These are phyloP conservation scores for Macaria liturata DNA, from an alignment of 2,888 invertebrate species.

Conservation along the genomic window DNA sequence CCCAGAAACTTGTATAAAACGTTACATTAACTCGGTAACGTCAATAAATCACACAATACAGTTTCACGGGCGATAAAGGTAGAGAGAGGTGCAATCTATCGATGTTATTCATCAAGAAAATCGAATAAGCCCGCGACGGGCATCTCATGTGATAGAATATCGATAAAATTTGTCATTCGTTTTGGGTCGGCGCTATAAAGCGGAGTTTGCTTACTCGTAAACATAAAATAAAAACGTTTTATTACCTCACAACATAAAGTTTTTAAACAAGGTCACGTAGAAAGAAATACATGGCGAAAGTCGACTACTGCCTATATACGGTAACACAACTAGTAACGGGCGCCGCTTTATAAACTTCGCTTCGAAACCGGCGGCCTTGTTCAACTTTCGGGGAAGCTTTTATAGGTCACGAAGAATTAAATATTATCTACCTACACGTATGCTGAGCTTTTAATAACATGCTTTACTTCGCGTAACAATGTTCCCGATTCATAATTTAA, in stretches of 20 bases:
- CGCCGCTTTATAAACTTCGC: slow-evolving; percentile 60
- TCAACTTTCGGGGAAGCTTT: slow-evolving; percentile 58
- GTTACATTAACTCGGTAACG: slow-evolving; percentile 32
- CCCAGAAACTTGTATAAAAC: slow-evolving; percentile 31
- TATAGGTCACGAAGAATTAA: slow-evolving; percentile 58
- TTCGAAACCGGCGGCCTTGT: slow-evolving; percentile 57
- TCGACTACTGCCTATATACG: slow-evolving; percentile 45
- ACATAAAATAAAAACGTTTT: slow-evolving; percentile 67
- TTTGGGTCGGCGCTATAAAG: slow-evolving; percentile 48
- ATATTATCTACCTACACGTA: slow-evolving; percentile 20
- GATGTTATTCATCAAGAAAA: slow-evolving; percentile 39
- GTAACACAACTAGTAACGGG: slow-evolving; percentile 54
- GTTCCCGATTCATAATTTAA: slow-evolving; percentile 2
- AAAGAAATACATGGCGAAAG: slow-evolving; percentile 61
- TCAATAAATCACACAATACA: slow-evolving; percentile 33
- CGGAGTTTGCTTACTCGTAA: slow-evolving; percentile 59
- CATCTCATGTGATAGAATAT: slow-evolving; percentile 48
- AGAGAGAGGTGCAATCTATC: slow-evolving; percentile 35
- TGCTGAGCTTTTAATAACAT: slow-evolving; percentile 16
- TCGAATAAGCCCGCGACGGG: slow-evolving; percentile 38
- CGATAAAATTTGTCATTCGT: slow-evolving; percentile 57
- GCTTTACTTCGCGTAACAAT: slow-evolving; percentile 12
- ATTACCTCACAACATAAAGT: slow-evolving; percentile 58
- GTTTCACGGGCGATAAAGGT: slow-evolving; percentile 35
- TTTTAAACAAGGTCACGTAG: slow-evolving; percentile 60